Evolutionary conservation across 2,113 vertebrate genomes (phyloP).

Genomic region (Sciurus niger): DNA sequence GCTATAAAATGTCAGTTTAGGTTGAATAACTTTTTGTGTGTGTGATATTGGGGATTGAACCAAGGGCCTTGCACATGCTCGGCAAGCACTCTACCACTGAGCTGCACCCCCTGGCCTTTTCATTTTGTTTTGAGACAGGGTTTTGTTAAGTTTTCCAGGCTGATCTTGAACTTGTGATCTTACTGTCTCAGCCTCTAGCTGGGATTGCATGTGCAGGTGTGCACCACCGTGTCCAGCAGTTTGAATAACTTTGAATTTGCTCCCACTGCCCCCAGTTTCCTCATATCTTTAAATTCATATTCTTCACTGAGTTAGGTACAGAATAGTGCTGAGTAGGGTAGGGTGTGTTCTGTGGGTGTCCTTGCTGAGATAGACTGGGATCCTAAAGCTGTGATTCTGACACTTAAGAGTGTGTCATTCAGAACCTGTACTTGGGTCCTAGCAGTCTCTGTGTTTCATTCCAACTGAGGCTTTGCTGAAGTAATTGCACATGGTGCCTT

Average conservation of each 20-base stretch:
- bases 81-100: background rate
- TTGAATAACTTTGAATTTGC: slow-evolving; percentile 48
- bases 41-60: background rate
- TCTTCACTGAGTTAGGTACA: background rate
- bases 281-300: background rate
- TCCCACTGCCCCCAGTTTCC: background rate
- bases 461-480: slow-evolving; percentile 79
- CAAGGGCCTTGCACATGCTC: background rate
- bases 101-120: background rate
- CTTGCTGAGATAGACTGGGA: background rate
- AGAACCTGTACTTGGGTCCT: slow-evolving; percentile 30
- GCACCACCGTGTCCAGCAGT: background rate
- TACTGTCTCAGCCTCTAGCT: background rate
- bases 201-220: background rate
- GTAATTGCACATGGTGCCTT: slow-evolving; percentile 74
- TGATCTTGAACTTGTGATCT: background rate
- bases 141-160: background rate
- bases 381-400: background rate
- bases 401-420: background rate
- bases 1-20: slow-evolving; percentile 24
- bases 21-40: background rate
- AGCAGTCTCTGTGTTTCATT: background rate
- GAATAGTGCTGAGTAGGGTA: background rate
- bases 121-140: background rate
- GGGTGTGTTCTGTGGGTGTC: slow-evolving; percentile 21